Evolutionary conservation across 2,797 vertebrate species (phyloP).

Genomic region (Brachyrhaphis roseni): DNA sequence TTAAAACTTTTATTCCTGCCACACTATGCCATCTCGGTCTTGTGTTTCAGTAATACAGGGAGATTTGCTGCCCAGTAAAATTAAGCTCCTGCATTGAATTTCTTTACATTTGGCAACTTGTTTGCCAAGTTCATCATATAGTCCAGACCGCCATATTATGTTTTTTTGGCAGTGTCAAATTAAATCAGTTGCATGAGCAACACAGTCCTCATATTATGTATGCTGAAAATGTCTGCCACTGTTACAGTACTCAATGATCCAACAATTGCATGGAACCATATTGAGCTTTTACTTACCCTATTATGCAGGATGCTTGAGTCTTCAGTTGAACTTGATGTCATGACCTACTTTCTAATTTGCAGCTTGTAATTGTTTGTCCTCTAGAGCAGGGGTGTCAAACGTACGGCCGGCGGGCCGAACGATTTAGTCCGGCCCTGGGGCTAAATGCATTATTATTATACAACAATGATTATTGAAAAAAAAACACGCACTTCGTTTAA

Average conservation of each 20-base stretch:
- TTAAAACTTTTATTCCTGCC: background rate
- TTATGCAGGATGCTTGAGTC: background rate
- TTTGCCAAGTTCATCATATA: background rate
- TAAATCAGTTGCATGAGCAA: background rate
- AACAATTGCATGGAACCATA: background rate
- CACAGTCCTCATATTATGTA: background rate
- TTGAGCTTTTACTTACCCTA: background rate
- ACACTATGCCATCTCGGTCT: background rate
- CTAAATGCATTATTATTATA: no score
- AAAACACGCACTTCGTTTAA: no score
- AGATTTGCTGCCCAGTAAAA: background rate
- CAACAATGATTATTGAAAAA: no score
- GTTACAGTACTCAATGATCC: background rate
- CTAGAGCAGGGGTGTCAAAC: no score
- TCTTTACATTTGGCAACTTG: background rate
- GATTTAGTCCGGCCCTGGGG: no score
- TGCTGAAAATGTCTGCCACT: background rate
- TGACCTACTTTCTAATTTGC: background rate
- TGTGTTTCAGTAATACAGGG: background rate
- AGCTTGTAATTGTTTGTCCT: background rate
- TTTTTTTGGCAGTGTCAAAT: background rate
- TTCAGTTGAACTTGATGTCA: background rate
- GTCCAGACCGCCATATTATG: background rate
- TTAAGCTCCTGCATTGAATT: background rate
- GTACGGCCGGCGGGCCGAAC: no score